phyloP scores from a whole-genome alignment of 2,888 invertebrate species.

The Alcis repandata region DNA sequence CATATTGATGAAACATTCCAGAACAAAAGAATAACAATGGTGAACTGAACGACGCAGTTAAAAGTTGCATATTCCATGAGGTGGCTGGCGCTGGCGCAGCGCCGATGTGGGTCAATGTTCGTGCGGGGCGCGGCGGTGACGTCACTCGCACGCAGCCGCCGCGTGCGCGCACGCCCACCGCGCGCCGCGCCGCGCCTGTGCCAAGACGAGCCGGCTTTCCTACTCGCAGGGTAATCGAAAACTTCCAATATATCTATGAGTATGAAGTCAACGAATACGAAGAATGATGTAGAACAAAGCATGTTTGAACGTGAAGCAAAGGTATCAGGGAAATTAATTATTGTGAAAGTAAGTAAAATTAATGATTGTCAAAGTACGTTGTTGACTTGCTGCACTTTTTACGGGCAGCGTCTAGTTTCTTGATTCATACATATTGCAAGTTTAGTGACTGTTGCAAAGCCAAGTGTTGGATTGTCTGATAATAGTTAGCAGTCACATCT shows the following conservation, averaged over 20 bases:
- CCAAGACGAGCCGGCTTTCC: slow-evolving; percentile 46
- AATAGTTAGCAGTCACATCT: too few relatives aligned
- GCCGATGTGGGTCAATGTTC: slow-evolving; percentile 51
- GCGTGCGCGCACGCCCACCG: slow-evolving; percentile 54
- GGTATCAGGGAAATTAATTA: too few relatives aligned
- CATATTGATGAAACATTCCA: neutral
- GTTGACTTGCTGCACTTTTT: too few relatives aligned
- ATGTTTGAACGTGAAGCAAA: neutral
- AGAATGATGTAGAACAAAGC: neutral
- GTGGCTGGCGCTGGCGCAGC: slow-evolving; percentile 1
- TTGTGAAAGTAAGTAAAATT: too few relatives aligned
- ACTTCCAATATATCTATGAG: neutral
- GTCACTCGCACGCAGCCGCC: slow-evolving; percentile 58
- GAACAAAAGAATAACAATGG: neutral
- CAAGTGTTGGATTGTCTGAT: too few relatives aligned
- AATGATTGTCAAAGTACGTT: too few relatives aligned
- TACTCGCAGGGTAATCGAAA: slow-evolving; percentile 3
- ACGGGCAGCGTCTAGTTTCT: too few relatives aligned
- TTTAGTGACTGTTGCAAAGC: too few relatives aligned
- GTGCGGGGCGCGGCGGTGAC: slow-evolving; percentile 43
- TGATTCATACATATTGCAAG: too few relatives aligned
- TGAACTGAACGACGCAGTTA: neutral
- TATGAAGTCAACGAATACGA: neutral
- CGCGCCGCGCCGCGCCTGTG: slow-evolving; percentile 32
- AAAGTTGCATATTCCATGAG: neutral